Evolutionary conservation across 2,888 invertebrate species (phyloP).

Genomic region (Diloba caeruleocephala): DNA sequence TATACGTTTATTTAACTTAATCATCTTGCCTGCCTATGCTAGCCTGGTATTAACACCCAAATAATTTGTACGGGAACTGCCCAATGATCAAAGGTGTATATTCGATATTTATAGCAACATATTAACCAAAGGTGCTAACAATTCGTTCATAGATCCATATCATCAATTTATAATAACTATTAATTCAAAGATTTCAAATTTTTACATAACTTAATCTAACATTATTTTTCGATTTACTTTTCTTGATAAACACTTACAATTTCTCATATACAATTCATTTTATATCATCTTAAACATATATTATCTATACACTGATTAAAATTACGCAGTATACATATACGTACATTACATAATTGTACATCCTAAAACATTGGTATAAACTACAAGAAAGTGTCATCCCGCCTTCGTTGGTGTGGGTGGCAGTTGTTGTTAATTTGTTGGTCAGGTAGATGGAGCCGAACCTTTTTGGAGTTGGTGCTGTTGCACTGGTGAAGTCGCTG

Average conservation of each 20-base stretch:
- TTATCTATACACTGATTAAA: conserved; percentile 47
- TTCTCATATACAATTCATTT: conserved; percentile 35
- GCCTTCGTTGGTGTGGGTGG: conserved; percentile 65
- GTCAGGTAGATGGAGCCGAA: conserved; percentile 79
- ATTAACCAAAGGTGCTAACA: too few relatives aligned
- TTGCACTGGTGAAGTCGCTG: conserved; percentile 76
- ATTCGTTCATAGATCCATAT: too few relatives aligned
- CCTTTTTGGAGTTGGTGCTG: conserved; percentile 81
- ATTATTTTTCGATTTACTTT: conserved; percentile 11
- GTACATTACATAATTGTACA: conserved; percentile 40
- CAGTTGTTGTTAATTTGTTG: conserved; percentile 81
- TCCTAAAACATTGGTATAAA: conserved; percentile 15
- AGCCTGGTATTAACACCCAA: too few relatives aligned
- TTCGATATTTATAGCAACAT: too few relatives aligned
- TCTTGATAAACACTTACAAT: conserved; percentile 19
- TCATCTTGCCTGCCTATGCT: too few relatives aligned
- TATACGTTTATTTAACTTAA: too few relatives aligned
- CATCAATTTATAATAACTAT: too few relatives aligned
- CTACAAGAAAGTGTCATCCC: conserved; percentile 83
- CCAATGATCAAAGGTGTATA: too few relatives aligned
- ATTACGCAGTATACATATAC: conserved; percentile 52
- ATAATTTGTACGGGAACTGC: too few relatives aligned
- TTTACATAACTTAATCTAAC: conserved; percentile 5
- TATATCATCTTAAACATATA: conserved; percentile 9
- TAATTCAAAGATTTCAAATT: conserved; percentile 9